Evolutionary conservation across 2,888 invertebrate genomes (phyloP).

Genomic region (Mongoloraphidia duomilia): DNA sequence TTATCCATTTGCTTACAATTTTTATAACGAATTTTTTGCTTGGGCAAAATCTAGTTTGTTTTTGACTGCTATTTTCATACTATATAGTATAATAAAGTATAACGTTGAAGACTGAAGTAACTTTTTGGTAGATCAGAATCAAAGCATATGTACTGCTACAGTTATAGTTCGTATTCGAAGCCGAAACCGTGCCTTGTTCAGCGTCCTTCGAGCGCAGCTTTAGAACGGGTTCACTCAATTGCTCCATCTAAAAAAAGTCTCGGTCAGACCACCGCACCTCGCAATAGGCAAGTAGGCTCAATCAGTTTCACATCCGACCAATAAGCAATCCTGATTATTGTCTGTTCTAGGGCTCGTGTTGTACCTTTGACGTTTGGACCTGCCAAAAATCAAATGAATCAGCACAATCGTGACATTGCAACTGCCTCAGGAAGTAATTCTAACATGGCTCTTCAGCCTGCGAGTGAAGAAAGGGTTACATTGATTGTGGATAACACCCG

Average conservation of each 20-base stretch:
- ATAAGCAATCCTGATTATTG: too few species aligned
- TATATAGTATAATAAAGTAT: too few species aligned
- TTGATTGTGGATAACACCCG: slow-evolving; percentile 94
- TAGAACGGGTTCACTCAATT: slow-evolving; percentile 36
- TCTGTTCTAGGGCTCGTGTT: slow-evolving; percentile 22
- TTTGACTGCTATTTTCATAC: too few species aligned
- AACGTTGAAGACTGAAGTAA: too few species aligned
- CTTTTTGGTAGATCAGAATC: too few species aligned
- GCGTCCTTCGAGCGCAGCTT: slow-evolving; percentile 34
- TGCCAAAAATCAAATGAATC: slow-evolving; percentile 17
- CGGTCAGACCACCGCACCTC: slow-evolving; percentile 23
- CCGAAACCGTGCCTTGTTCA: slow-evolving; percentile 50
- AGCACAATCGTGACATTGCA: not conserved
- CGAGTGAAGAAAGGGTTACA: slow-evolving; percentile 65
- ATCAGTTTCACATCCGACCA: too few species aligned
- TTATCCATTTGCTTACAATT: too few species aligned
- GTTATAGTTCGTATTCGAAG: slow-evolving; percentile 45
- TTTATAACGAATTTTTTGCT: too few species aligned
- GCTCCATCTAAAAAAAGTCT: slow-evolving; percentile 35
- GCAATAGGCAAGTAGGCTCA: slow-evolving; percentile 29
- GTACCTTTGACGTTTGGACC: slow-evolving; percentile 20
- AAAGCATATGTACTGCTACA: slow-evolving; percentile 14
- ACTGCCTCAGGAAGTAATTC: slow-evolving; percentile 12
- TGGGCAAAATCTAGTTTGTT: too few species aligned
- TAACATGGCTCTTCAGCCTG: slow-evolving; percentile 12